Evolutionary conservation across 2,888 invertebrate species (phyloP).

Genomic region (Drosophila stalkeri): DNA sequence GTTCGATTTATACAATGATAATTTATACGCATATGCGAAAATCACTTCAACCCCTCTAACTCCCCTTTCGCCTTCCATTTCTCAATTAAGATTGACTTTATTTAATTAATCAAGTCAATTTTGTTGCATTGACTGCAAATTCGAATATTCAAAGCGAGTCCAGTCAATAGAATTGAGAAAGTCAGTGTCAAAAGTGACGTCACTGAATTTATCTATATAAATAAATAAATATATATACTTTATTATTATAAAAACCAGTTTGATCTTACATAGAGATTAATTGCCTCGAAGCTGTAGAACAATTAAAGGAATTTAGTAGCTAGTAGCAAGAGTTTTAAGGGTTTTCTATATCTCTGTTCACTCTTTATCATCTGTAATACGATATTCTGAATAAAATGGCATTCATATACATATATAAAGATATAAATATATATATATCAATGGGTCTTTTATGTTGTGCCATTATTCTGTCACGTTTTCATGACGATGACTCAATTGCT

Average conservation of each 20-base stretch:
- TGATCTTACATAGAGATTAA: conserved; percentile 5
- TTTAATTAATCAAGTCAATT: conserved; percentile 62
- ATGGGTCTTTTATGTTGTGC: conserved; percentile 57
- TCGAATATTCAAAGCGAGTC: conserved; percentile 20
- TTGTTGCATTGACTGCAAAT: conserved; percentile 43
- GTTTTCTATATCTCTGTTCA: not conserved
- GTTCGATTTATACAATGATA: conserved; percentile 67
- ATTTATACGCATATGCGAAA: conserved; percentile 60
- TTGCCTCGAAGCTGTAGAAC: conserved; percentile 2
- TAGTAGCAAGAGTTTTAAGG: not conserved
- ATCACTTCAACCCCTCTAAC: not conserved
- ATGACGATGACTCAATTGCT: conserved; percentile 57
- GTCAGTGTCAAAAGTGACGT: conserved; percentile 60
- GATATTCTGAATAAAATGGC: conserved; percentile 11
- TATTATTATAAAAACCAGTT: conserved; percentile 47
- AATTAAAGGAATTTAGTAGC: not conserved
- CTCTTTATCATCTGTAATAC: conserved; percentile 17
- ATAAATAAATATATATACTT: not conserved
- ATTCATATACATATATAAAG: not conserved
- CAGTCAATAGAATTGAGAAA: conserved; percentile 42
- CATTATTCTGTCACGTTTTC: conserved; percentile 79
- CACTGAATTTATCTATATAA: conserved; percentile 35
- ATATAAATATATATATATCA: conserved; percentile 23
- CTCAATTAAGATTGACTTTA: conserved; percentile 56
- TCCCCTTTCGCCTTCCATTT: not conserved